Base-by-base conservation (phyloP, 2,113 vertebrate genomes). In the Chrysemys picta region DNA sequence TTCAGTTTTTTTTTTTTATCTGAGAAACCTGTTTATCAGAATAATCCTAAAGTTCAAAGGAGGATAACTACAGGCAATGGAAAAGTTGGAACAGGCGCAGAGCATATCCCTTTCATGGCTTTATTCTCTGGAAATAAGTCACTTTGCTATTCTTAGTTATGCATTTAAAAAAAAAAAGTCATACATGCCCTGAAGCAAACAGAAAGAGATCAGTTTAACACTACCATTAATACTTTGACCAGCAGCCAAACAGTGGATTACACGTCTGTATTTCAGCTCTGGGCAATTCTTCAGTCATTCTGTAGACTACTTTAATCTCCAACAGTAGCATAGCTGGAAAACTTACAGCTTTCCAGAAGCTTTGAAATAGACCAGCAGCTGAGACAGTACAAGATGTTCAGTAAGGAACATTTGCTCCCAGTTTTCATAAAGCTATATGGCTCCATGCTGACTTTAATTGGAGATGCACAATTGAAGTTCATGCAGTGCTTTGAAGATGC, bases 1-100 rank as follows among this genome's bases (percentile, higher is more conserved):
- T 84, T 93, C 81, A 27, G 3, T 91, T 97, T 95, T 49, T 45
- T 42, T 42, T 47, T 50, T 54, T 93, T n/a, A 95, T 96, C 82
- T 83, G 65, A 86, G 89, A 45, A 88, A 62, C 27, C 59, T 88
- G 72, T 84, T 95, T 89, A 84, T 95, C 91, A 75, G 90, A 76
- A 93, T 47, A 89, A 94, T 85, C 85, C 92, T 21, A 65, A 38
- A 81, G 82, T 94, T 94, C 92, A 90, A 90, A 96, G 82, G 82
- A 49, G 87, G 87, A 93, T 38, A 80, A 72, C 82, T 90, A 80
- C 89, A 92, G 85, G 93, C 93, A 21, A 12, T 4, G 47, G 35
- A 81, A 53, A 80, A 76, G 69, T 54, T 84, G 82, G 75, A 87
- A 59, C 7, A 14, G 31, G 52, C 84, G 87, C 89, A 22, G 9